These are phyloP conservation scores for Phengaris arion DNA, from an alignment of 2,888 invertebrate genomes.

Conservation along the genomic window DNA sequence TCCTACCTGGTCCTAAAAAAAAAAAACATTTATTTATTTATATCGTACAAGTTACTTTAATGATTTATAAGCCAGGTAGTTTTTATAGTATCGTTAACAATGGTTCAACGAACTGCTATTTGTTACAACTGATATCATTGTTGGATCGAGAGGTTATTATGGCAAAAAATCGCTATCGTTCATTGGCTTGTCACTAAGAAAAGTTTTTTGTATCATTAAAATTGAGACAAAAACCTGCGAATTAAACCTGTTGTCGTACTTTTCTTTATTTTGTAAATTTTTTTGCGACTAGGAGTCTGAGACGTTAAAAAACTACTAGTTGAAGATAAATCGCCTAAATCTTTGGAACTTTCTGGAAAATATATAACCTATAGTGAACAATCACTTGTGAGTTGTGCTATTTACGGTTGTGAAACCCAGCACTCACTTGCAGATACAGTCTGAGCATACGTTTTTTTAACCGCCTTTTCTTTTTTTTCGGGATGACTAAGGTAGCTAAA, in stretches of 20 bases:
- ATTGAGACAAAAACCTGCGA: background rate
- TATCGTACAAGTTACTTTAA: constrained; percentile 21
- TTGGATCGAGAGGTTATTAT: constrained; percentile 18
- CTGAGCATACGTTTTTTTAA: too few species aligned
- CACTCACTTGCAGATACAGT: too few species aligned
- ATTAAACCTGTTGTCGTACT: background rate
- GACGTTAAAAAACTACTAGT: background rate
- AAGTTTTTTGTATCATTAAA: background rate
- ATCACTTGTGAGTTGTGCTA: too few species aligned
- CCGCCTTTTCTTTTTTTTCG: too few species aligned
- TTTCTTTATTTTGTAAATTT: background rate
- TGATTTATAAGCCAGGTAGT: constrained; percentile 20
- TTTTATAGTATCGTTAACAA: constrained; percentile 11
- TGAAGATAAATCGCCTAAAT: too few species aligned
- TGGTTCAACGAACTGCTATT: constrained; percentile 16
- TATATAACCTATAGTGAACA: too few species aligned
- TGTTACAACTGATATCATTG: constrained; percentile 13
- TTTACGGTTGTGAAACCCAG: too few species aligned
- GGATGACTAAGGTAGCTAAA: too few species aligned
- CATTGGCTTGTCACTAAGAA: background rate
- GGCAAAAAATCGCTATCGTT: constrained; percentile 26
- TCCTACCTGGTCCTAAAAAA: too few species aligned
- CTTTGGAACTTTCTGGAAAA: too few species aligned
- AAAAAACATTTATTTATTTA: constrained; percentile 3
- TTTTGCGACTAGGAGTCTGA: background rate